Base-by-base conservation (phyloP, 1,140 invertebrate species). In the Drosophila novamexicana region DNA sequence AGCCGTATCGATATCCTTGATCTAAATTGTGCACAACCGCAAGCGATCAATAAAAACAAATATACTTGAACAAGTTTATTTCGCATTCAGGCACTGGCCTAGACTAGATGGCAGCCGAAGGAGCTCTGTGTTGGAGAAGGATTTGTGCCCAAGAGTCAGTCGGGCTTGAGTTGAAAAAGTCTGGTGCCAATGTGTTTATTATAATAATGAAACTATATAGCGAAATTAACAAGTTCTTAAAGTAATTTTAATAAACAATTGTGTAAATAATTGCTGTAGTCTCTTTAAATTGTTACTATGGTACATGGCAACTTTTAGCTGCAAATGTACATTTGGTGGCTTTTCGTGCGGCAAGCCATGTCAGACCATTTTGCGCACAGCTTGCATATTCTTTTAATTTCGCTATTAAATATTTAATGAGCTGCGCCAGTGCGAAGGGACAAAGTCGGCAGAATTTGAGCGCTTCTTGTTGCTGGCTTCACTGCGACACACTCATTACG, bases 11-110 rank as follows among this genome's bases (percentile, higher is more conserved):
- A 71, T 88, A 86, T 86, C 82, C 82, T 86, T 86, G 82, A 86
- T 86, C 82, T 86, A 86, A 86, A 86, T 86, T 86, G 82, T 76
- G 82, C 83, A 86, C 79, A 88, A 86, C 83, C 82, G 83, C 83
- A 79, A 82, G 75, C 83, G 79, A 86, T 86, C 82, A 86, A 86
- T 86, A 88, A 79, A 73, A 63, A 64, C 56, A 72, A 44, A 75
- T 39, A 62, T 44, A 70, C 56, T 76, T 71, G 73, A 70, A 81
- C 68, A 77, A 84, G 76, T 84, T 71, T 84, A 83, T 80, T 76
- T 77, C 47, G 70, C 62, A 56, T 52, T 45, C 72, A 62, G 63
- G 47, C 47, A 34, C 10, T 58, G 36, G 29, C 47, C 14, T 29
- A n/a, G 63, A 64, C 34, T 22, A 18, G 22, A 29, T 40, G 59